Conservation (phyloP, 2,113 vertebrate genomes). For the Anser brachyrhynchus region DNA sequence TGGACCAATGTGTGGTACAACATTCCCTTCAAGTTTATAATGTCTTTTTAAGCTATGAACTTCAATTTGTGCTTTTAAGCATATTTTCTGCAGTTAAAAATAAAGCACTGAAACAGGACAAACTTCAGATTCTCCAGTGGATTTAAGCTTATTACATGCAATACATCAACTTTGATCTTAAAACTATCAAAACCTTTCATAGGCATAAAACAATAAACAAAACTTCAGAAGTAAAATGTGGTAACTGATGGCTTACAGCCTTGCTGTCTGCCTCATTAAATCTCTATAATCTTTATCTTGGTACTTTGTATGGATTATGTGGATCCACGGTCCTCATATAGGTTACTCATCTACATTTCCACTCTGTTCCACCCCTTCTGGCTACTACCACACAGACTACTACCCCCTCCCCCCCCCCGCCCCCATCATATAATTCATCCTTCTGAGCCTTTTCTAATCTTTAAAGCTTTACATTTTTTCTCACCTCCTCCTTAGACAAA, state of each 20-base stretch:
- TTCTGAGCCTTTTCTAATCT: background rate
- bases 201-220: background rate
- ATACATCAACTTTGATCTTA: background rate
- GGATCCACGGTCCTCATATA: background rate
- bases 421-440: background rate
- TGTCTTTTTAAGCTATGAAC: background rate
- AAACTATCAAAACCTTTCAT: background rate
- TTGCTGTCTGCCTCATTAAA: background rate
- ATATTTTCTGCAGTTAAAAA: background rate
- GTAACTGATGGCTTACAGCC: background rate
- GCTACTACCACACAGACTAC: background rate
- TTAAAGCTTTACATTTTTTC: background rate
- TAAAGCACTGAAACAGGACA: background rate
- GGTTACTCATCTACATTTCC: background rate
- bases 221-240: background rate
- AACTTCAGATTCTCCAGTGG: background rate
- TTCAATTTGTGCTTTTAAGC: background rate
- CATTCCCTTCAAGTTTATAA: background rate
- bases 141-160: background rate
- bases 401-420: too few species aligned
- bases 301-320: background rate
- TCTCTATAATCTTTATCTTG: background rate
- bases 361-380: background rate
- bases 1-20: background rate
- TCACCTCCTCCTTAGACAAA: fast-evolving